Evolutionary conservation across 2,888 invertebrate species (phyloP), one percentile per base, ranked within the genome.

Genomic region (Exocentrus adspersus): DNA sequence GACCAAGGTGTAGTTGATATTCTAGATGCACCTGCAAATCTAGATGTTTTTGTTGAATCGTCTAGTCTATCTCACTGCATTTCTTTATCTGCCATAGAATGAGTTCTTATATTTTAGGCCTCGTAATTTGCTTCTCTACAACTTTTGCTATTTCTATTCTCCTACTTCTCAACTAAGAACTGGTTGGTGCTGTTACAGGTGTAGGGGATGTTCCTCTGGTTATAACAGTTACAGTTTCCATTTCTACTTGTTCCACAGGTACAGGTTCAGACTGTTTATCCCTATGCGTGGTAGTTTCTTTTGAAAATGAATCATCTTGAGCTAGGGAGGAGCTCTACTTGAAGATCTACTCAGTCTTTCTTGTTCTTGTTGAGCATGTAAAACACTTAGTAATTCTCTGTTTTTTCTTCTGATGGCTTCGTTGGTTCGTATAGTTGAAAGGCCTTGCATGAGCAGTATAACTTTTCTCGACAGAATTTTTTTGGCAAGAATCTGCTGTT

Each of bases 201-300:
- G 90, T 91, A 0, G 93, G 93, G 14, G 93, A 94, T 0, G 93
- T 93, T 21, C 90, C 90, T 62, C 93, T 85, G 0, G 92, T 92
- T 2, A 92, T 85, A 53, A 93, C 87, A 2, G 86, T 85, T 2
- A 93, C 79, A 2, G 87, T 83, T 41, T 86, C 79, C 62, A 82
- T 80, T 67, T 82, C 81, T 12, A 74, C 68, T 61, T 72, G 73
- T 46, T 74, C 63, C 3, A 68, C 72, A 43, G 74, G 69, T 50
- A 67, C 65, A 45, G 70, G 66, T 2, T 64, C 53, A 50, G 76
- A 72, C 62, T 74, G 72, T 16, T 52, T 60, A 17, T 42, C 53
- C 42, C 19, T 21, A 24, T 53, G 62, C 12, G 3, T 24, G 50
- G 20, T 17, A 50, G 57, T 46, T 56, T 65, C 65, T 30, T 63